Evolutionary conservation across 2,888 invertebrate species (phyloP), one percentile per base, ranked within the genome.

Genomic region (Apomyelois bistriatella): DNA sequence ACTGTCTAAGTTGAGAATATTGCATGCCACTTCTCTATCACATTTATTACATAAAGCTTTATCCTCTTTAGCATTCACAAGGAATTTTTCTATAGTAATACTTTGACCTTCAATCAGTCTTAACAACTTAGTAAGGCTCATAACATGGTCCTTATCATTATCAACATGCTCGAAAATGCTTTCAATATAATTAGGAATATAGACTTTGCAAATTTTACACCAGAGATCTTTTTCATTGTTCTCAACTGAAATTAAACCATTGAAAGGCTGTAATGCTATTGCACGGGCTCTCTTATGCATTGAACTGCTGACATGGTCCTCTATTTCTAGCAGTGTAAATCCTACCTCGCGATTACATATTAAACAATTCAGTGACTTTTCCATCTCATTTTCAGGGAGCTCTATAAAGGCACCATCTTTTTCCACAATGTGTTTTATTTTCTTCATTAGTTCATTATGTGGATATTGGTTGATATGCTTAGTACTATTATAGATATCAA

Each of bases 201-300:
- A 79, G 8, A 62, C 57, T 58, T 74, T 65, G 47, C 82, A 82
- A 9, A 82, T 62, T 66, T 82, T 82, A 50, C 82, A 82, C 76
- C 75, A 82, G 4, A 81, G 53, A 17, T 74, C 70, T n/a, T 69
- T 60, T 43, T 68, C 59, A 35, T 53, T 64, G n/a, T 66, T 68
- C 51, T 75, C 71, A 0, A 80, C 73, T 12, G 78, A 74, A 56
- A 80, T 78, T 61, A 82, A 78, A 0, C 74, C 81, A 55, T 82
- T 81, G 22, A 69, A 58, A 7, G 79, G 77, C 55, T 79, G 80
- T 1, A 82, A 63, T 10, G 66, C 71, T 57, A 79, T 74, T 1
- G 76, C 61, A 35, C 70, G 62, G 9, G 71, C 72, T 61, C 70
- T 60, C 56, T 47, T 64, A 50, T 81, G 80, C 47, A 41, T 66